Percentiles rank a stretch among this genome's conserved stretches.
Evolutionary conservation across 2,113 vertebrate species (phyloP).

Genomic region (Anolis sagrei): DNA sequence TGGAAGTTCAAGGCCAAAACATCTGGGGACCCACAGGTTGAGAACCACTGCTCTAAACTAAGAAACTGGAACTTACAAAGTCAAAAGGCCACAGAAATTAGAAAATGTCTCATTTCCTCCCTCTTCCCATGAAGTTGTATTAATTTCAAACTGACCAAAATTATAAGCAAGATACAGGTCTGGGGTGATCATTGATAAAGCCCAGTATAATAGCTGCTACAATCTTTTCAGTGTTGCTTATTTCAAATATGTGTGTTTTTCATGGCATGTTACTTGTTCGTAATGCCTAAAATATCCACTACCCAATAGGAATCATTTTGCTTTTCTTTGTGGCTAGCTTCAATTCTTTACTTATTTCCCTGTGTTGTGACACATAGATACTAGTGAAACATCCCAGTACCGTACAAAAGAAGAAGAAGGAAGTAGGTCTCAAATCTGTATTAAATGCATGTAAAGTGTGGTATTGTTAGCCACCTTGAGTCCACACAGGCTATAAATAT

Average conservation of each 20-base stretch:
- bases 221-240: constrained; percentile 4
- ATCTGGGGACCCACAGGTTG: too few species aligned
- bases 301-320: rapidly evolving
- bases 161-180: neutral
- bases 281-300: rapidly evolving
- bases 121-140: neutral
- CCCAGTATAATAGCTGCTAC: neutral
- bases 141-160: neutral
- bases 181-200: neutral
- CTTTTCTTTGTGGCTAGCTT: neutral
- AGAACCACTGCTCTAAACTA: neutral
- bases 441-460: too few species aligned
- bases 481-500: too few species aligned
- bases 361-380: neutral
- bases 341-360: neutral
- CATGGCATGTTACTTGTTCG: neutral
- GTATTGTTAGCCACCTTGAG: too few species aligned
- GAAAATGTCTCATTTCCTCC: neutral
- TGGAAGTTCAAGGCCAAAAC: too few species aligned
- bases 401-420: neutral
- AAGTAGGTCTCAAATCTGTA: neutral
- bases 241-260: neutral
- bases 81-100: constrained; percentile 6
- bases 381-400: neutral
- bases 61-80: rapidly evolving